Conservation (phyloP, 2,113 vertebrate genomes). For the Tachuris rubrigastra region DNA sequence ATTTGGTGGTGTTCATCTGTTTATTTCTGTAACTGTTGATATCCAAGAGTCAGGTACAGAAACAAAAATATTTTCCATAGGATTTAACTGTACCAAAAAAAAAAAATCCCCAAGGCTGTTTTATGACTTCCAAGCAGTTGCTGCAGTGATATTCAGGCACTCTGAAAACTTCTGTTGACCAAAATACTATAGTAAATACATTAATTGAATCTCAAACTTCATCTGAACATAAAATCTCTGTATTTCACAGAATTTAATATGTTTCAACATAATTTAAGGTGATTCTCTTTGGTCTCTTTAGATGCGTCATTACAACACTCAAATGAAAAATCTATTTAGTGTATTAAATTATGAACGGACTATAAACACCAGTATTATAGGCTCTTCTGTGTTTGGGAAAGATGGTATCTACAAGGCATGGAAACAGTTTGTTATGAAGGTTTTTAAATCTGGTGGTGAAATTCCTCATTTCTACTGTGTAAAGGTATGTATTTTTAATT, state of each 20-base stretch:
- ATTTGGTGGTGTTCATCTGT: background rate
- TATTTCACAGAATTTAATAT: background rate
- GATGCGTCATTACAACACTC: slow-evolving; percentile 64
- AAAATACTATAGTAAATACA: background rate
- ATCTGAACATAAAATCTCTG: background rate
- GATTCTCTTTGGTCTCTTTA: slow-evolving; percentile 26
- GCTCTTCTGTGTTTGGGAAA: slow-evolving; percentile 86
- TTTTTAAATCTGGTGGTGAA: slow-evolving; percentile 22
- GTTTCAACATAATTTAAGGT: background rate
- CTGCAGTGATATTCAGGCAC: background rate
- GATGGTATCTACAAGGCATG: slow-evolving; percentile 82
- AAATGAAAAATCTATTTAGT: slow-evolving; percentile 79
- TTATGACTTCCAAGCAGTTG: background rate
- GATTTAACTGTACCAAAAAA: background rate
- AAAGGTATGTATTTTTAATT: slow-evolving; percentile 81
- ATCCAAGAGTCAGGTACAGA: background rate
- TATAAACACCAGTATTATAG: slow-evolving; percentile 71
- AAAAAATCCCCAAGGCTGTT: background rate
- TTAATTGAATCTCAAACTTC: background rate
- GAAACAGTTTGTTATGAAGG: slow-evolving; percentile 68
- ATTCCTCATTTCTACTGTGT: slow-evolving; percentile 83
- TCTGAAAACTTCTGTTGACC: background rate
- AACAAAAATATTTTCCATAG: background rate
- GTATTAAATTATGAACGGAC: slow-evolving; percentile 81
- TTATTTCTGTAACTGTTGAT: background rate